Base-by-base conservation (phyloP, 1,140 invertebrate species). In the Campoletis sonorensis region DNA sequence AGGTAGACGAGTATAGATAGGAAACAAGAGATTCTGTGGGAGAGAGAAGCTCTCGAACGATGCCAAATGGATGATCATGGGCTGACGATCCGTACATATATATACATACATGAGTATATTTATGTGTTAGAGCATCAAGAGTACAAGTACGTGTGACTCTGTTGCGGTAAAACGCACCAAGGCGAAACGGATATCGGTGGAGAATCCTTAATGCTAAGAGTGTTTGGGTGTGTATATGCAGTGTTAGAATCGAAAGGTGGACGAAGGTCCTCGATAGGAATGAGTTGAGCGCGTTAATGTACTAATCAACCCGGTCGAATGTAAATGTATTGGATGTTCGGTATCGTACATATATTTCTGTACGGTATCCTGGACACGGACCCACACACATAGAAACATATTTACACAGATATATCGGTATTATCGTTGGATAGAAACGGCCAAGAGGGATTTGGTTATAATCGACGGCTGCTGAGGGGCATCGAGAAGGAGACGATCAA, bases 251-350 rank as follows among this genome's bases (percentile, higher is more conserved):
- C 79, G 72, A 82, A 75, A 70, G 37, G 71, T 64, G 71, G 51
- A 77, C 73, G 79, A 71, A 76, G 82, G 61, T 79, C 73, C 79
- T 79, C 81, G 81, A 79, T 72, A 81, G 80, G 79, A 83, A 84
- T 81, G 61, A 84, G 81, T 89, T 87, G 80, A 84, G 27, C 84
- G 82, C 85, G 85, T 86, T 88, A 90, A 89, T 88, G 86, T 86
- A 89, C 89, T 91, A 90, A 91, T 91, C 88, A 90, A 89, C 85
- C 85, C 85, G 82, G 86, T 88, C 83, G 84, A 88, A 88, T 85
- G 85, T 85, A 87, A 87, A 89, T 89, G 88, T 90, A 89, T 90
- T 86, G 86, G 1, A 15, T 21, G 82, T 83, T 40, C 72, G 84
- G 82, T 87, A 81, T 85, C 21, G 23, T 10, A 26, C 26, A 49